Percentiles rank a stretch among this genome's conserved stretches.
phyloP scores from a whole-genome alignment of 2,888 invertebrate species.

The Strigamia crassipes region DNA sequence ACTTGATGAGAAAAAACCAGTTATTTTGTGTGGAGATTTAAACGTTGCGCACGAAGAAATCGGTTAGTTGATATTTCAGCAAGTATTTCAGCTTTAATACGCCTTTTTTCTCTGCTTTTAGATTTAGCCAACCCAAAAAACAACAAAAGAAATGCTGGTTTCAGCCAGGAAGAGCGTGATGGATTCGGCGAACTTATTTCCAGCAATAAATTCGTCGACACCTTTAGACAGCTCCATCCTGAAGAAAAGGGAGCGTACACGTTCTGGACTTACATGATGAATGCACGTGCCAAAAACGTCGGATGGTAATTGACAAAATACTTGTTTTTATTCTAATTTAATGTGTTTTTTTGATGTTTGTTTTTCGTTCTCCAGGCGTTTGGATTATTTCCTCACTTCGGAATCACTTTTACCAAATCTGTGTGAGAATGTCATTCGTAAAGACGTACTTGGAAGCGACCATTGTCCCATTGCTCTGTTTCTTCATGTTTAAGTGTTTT shows the following conservation, averaged over 20 bases:
- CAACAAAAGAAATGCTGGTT: conserved; percentile 92
- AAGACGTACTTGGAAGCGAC: conserved; percentile 86
- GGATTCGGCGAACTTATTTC: conserved; percentile 81
- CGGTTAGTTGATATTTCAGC: conserved; percentile 63
- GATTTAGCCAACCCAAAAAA: conserved; percentile 93
- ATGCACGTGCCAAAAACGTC: conserved; percentile 83
- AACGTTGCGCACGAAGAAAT: conserved; percentile 96
- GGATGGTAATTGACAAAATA: conserved; percentile 74
- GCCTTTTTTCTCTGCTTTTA: conserved; percentile 55
- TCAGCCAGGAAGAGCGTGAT: conserved; percentile 90
- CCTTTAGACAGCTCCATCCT: conserved; percentile 84
- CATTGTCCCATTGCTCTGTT: conserved; percentile 91
- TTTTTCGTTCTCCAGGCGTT: too few relatives aligned
- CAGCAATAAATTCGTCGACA: conserved; percentile 79
- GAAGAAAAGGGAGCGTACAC: conserved; percentile 81
- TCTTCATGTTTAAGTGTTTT: conserved; percentile 51
- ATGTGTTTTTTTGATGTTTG: conserved; percentile 57
- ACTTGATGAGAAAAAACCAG: conserved; percentile 86
- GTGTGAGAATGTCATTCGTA: conserved; percentile 83
- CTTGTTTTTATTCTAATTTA: too few relatives aligned
- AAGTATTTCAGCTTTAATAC: not conserved
- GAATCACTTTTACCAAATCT: conserved; percentile 68
- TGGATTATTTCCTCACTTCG: too few relatives aligned
- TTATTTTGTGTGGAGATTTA: conserved; percentile 94
- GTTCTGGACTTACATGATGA: conserved; percentile 93